Evolutionary conservation across 2,113 vertebrate genomes (phyloP).

Genomic region (Bufo gargarizans): DNA sequence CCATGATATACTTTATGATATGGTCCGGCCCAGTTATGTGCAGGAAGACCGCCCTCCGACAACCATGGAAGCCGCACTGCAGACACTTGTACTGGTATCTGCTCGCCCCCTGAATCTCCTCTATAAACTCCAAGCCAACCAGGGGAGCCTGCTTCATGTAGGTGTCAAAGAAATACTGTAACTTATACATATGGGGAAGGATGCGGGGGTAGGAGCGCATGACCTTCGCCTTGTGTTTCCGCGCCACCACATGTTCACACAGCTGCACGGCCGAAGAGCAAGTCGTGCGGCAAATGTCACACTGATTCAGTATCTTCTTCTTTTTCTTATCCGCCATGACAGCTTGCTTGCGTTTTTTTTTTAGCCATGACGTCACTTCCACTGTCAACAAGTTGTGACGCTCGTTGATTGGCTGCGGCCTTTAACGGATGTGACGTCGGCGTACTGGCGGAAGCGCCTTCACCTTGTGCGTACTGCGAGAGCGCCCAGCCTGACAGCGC

Average conservation of each 20-base stretch:
- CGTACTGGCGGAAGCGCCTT: neutral
- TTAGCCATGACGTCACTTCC: neutral
- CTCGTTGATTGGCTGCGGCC: neutral
- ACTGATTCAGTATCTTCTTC: neutral
- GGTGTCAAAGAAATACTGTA: neutral
- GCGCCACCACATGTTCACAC: neutral
- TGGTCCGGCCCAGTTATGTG: neutral
- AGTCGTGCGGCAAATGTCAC: neutral
- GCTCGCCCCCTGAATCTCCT: neutral
- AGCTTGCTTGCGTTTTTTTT: too few relatives aligned
- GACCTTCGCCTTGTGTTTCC: neutral
- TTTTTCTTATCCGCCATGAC: neutral
- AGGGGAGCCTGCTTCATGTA: neutral
- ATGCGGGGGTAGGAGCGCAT: accelerated
- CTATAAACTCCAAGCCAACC: slow-evolving; percentile 1
- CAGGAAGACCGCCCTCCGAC: neutral
- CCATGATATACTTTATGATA: neutral
- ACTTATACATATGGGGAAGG: neutral
- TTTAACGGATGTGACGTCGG: neutral
- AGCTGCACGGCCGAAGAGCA: neutral
- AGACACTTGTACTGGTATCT: neutral
- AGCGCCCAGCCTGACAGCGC: too few relatives aligned
- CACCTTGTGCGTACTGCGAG: neutral
- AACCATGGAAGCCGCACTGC: neutral
- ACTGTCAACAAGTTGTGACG: neutral